These are phyloP conservation scores for Steromphala cineraria DNA, from an alignment of 2,888 invertebrate genomes.

Conservation along the genomic window DNA sequence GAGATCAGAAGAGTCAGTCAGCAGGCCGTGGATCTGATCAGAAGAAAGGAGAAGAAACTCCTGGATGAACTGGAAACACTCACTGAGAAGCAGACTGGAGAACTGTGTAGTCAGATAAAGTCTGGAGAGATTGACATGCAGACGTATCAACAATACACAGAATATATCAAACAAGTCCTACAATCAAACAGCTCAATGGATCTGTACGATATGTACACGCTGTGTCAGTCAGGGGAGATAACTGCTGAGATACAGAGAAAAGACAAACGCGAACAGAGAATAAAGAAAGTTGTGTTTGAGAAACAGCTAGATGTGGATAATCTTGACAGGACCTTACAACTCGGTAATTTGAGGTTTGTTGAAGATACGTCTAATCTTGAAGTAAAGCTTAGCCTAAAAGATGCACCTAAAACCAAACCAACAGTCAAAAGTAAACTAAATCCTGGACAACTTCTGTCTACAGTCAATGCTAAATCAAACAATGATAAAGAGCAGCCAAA, in stretches of 20 bases:
- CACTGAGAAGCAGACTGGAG: neutral
- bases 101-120: neutral
- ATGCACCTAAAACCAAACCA: too few species aligned
- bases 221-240: neutral
- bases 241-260: too few species aligned
- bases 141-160: neutral
- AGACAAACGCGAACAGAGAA: neutral
- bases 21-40: neutral
- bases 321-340: neutral
- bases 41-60: neutral
- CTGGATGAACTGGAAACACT: neutral
- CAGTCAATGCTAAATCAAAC: neutral
- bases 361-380: too few species aligned
- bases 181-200: neutral
- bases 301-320: neutral
- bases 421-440: too few species aligned
- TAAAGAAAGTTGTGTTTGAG: neutral
- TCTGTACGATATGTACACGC: neutral
- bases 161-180: neutral
- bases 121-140: neutral
- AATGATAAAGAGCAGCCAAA: neutral
- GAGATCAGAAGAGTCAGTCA: neutral
- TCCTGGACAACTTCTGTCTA: too few species aligned
- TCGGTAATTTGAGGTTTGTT: too few species aligned
- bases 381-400: too few species aligned